Evolutionary conservation across 1,140 invertebrate genomes (phyloP), one percentile per base, ranked within the genome.

Genomic region (Nebria ingens): DNA sequence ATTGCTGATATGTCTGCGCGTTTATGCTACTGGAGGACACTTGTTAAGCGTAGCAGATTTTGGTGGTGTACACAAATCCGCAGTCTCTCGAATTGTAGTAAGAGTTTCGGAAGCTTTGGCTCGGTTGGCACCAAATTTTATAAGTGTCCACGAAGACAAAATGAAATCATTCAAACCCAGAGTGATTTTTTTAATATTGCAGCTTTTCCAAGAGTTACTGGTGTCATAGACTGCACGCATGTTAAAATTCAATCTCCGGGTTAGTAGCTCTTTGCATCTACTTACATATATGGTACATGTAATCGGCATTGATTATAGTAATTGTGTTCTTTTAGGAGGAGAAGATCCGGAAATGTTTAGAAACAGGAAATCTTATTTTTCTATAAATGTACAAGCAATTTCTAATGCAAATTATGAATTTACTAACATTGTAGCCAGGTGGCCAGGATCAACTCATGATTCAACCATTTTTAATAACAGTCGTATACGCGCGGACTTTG

Each of bases 221-320:
- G 71, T 45, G 65, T 63, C 21, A 62, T 76, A 21, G 72, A 74
- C 61, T 65, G 73, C 19, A 72, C 67, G 20, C 68, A 74, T 57
- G 62, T 73, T 19, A 63, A 56, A 53, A 68, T 71, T 59, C n/a
- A 34, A 34, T 9, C 64, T 22, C 64, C 66, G 25, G 25, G 25
- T 9, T n/a, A 34, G n/a, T 34, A 34, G n/a, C 25, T n/a, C 25
- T 34, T 34, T 34, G 25, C 56, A n/a, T n/a, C n/a, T n/a, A n/a
- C n/a, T n/a, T n/a, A n/a, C n/a, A n/a, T n/a, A n/a, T n/a, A n/a
- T n/a, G n/a, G n/a, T n/a, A n/a, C n/a, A n/a, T n/a, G n/a, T n/a
- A n/a, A n/a, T n/a, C n/a, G n/a, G n/a, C n/a, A n/a, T n/a, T n/a
- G n/a, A n/a, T n/a, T n/a, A n/a, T n/a, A n/a, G n/a, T n/a, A n/a